Conservation (phyloP, 2,888 invertebrate genomes). For the Melitaea athalia region DNA sequence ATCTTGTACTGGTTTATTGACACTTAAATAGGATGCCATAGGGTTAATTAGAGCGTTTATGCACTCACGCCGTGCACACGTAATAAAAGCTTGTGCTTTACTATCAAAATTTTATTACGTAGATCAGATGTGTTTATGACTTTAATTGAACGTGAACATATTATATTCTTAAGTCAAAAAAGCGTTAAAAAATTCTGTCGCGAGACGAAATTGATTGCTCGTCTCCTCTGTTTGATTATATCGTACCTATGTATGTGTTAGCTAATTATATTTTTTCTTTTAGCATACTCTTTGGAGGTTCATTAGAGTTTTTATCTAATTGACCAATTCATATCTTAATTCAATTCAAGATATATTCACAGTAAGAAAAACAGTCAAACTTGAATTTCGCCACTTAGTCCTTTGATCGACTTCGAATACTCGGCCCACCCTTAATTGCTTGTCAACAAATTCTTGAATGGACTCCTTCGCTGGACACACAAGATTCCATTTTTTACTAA, state of each 20-base stretch:
- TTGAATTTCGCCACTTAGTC: conserved; percentile 49
- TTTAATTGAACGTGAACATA: not conserved
- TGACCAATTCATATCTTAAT: not conserved
- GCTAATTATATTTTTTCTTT: not conserved
- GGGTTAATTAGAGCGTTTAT: conserved; percentile 40
- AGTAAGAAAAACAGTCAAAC: conserved; percentile 44
- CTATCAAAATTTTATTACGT: not conserved
- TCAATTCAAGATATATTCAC: conserved; percentile 12
- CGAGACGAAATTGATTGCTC: not conserved
- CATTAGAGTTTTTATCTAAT: not conserved
- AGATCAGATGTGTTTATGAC: not conserved
- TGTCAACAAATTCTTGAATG: conserved; percentile 78
- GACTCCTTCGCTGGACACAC: conserved; percentile 62
- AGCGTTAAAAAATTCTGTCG: not conserved
- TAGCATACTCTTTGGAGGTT: not conserved
- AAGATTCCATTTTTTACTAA: conserved; percentile 65
- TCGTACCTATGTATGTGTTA: not conserved
- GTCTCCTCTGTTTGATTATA: not conserved
- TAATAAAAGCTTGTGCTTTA: not conserved
- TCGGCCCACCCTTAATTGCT: conserved; percentile 67
- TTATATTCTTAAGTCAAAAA: not conserved
- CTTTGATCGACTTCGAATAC: conserved; percentile 48
- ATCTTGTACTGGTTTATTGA: conserved; percentile 55
- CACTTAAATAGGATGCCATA: conserved; percentile 55
- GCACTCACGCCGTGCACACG: conserved; percentile 7